A percentile compares a stretch with the other conserved stretches of the same genome.
Conservation (phyloP, 1,140 invertebrate genomes). For the Scaptomyza hsui region DNA sequence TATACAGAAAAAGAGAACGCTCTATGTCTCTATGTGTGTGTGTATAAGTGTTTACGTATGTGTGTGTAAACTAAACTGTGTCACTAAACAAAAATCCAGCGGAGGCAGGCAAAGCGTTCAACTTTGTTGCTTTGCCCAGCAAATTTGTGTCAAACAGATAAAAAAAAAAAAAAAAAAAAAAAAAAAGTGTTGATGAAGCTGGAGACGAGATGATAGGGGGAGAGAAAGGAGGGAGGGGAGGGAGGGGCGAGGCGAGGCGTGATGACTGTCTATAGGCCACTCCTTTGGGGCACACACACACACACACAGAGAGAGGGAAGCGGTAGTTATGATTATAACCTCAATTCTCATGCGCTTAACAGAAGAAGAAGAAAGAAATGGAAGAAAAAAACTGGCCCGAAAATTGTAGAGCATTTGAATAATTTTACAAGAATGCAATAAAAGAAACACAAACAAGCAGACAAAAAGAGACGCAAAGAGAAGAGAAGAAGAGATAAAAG, state of each 20-base stretch:
- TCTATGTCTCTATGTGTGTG: neutral
- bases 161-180: constrained; percentile 46
- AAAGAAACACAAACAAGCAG: constrained; percentile 32
- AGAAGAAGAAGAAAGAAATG: constrained; percentile 16
- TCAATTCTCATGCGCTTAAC: constrained; percentile 57
- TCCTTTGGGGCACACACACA: constrained; percentile 43
- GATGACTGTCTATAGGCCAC: constrained; percentile 45
- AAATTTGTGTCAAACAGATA: constrained; percentile 81
- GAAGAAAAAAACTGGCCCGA: constrained; percentile 61
- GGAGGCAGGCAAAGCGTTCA: constrained; percentile 39
- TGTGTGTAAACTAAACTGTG: constrained; percentile 74
- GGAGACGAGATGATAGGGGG: constrained; percentile 5
- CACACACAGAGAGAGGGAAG: no score
- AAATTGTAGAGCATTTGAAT: constrained; percentile 81
- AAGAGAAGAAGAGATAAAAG: constrained; percentile 29
- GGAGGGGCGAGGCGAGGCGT: neutral
- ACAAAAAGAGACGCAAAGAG: constrained; percentile 33
- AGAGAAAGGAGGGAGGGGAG: neutral
- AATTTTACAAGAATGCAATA: constrained; percentile 79
- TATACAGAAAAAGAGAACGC: constrained; percentile 49
- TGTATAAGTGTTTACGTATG: constrained; percentile 17
- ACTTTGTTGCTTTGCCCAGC: constrained; percentile 67
- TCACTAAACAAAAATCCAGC: constrained; percentile 77
- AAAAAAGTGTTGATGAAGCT: constrained; percentile 53
- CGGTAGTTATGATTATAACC: constrained; percentile 76